Evolutionary conservation across 2,888 invertebrate species (phyloP), one percentile per base, ranked within the genome.

Genomic region (Drosophila maculinotata): DNA sequence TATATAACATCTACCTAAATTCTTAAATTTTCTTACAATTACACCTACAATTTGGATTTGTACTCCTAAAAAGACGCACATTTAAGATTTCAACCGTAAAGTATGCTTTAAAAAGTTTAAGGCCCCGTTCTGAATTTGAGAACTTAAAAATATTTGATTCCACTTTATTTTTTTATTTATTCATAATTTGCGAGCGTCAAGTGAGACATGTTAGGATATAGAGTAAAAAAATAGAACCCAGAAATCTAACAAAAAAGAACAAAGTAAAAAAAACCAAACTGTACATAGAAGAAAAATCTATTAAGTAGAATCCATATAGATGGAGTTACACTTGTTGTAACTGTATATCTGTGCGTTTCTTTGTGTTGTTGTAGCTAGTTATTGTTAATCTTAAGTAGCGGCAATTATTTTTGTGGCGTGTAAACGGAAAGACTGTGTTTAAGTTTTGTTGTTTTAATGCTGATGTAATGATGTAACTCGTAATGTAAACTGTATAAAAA

Each of bases 371-470:
- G 64, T 62, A 75, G 52, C 41, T 75, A 78, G 62, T 70, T 64
- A 72, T 63, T 69, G 70, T 56, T 85, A 79, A 69, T 73, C 58
- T 51, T 87, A 87, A 88, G 79, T 89, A 89, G 89, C 79, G 80
- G 77, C 87, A 89, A 89, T 89, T 88, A 81, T 82, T 68, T 76
- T 79, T 82, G 85, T 74, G 69, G 66, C 66, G 62, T 69, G 80
- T 82, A 88, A 88, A 79, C 81, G 82, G 83, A 89, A 89, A 89
- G 88, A 89, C 88, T 89, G 89, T 88, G 63, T 83, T 75, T 78
- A 80, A 80, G 82, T 88, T 87, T 87, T 82, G 84, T 88, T 82
- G 82, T 80, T 69, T 59, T 65, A 66, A 78, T 60, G 36, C 9
- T 38, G 62, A 67, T 57, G 25, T 66, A 62, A 48, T n/a, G n/a